Base-by-base conservation (phyloP, 2,888 invertebrate genomes). In the Ypsolopha scabrella region DNA sequence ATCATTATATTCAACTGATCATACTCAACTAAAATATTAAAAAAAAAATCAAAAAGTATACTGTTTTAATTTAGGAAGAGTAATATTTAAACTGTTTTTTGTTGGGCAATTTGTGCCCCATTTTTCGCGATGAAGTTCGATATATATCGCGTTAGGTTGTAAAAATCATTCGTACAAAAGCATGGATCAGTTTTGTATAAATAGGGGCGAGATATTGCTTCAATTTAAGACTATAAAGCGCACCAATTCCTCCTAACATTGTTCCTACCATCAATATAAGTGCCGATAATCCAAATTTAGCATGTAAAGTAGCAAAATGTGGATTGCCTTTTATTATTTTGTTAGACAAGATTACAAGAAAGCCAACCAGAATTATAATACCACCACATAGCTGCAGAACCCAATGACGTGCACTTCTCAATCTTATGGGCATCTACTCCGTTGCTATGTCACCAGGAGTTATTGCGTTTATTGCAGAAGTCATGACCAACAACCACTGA, bases 391-490 rank as follows among this genome's bases (percentile, higher is more conserved):
- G 56, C 64, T 87, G 87, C 38, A 87, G 61, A 2, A 87, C 68
- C 87, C 87, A 87, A 60, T 87, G 87, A 37, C 87, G 76, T 48
- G 86, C 83, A 60, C 85, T 83, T 52, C 80, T 67, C 38, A 85
- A 63, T 46, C 83, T 66, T 60, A 86, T 78, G 1, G 87, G 87
- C 80, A 87, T 82, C 87, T 86, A 87, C 57, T 85, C 85, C n/a
- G 87, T 82, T 13, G 87, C 86, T 44, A 80, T 62, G 57, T 87
- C 87, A 14, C 86, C 86, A 6, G 87, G 85, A 41, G 83, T 78
- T 9, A 87, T 70, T 9, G 87, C 74, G 65, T 87, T 87, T 37
- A 87, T 68, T 24, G 86, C 87, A 45, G 82, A 69, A 10, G 83
- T 76, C 87, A 87, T 86, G 37, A 87, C 59, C 48, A 87, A 60